These are phyloP conservation scores for Aricia artaxerxes DNA, from an alignment of 2,888 invertebrate genomes.

Conservation along the genomic window DNA sequence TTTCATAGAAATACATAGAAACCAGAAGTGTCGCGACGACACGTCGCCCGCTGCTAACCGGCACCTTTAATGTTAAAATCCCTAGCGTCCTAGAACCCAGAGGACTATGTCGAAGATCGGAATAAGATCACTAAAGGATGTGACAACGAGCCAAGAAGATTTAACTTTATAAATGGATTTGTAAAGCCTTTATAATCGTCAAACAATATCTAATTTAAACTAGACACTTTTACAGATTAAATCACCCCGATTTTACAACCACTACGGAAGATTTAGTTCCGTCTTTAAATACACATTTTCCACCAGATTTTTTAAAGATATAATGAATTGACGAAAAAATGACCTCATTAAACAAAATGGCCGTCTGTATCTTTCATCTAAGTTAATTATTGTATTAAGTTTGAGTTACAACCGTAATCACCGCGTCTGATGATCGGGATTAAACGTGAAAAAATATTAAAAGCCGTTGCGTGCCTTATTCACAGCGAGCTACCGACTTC, in stretches of 20 bases:
- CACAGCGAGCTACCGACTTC: background rate
- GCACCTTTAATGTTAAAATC: too few species aligned
- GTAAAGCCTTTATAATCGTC: background rate
- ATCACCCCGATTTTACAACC: background rate
- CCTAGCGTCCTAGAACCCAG: too few species aligned
- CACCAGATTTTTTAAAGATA: background rate
- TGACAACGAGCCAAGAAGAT: background rate
- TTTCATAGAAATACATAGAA: too few species aligned
- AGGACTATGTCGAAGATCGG: too few species aligned
- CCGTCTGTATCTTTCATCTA: conserved; percentile 1
- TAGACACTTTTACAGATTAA: background rate
- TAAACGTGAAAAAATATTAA: conserved; percentile 14
- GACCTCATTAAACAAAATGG: conserved; percentile 1
- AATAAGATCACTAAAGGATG: too few species aligned
- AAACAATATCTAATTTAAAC: conserved; percentile 32
- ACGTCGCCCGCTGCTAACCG: too few species aligned
- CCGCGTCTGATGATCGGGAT: conserved; percentile 1
- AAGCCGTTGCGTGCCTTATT: conserved; percentile 8
- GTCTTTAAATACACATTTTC: background rate
- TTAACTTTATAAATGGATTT: background rate
- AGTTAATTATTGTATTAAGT: conserved; percentile 12
- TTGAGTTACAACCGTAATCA: background rate
- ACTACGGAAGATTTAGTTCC: background rate
- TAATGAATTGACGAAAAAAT: background rate
- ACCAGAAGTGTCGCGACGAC: too few species aligned